Percentiles rank a stretch among this genome's conserved stretches.
Evolutionary conservation across 2,797 vertebrate species (phyloP).

Genomic region (Anguilla marmorata): DNA sequence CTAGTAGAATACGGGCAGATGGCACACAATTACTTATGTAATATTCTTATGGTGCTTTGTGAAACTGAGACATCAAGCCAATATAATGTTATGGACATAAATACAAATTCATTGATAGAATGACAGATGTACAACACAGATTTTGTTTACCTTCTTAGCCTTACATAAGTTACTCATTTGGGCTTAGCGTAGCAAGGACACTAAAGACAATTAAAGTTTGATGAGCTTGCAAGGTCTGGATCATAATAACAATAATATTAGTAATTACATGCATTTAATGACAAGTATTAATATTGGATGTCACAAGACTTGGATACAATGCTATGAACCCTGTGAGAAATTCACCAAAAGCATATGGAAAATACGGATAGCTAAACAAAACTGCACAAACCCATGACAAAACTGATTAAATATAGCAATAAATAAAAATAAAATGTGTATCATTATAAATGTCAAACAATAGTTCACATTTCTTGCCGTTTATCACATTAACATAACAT

Average conservation of each 20-base stretch:
- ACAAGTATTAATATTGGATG: too few species aligned
- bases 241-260: too few species aligned
- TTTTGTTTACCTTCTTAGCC: neutral
- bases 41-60: neutral
- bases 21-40: neutral
- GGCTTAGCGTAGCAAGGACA: too few species aligned
- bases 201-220: too few species aligned
- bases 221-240: too few species aligned
- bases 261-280: too few species aligned
- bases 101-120: neutral
- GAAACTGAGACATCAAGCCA: neutral
- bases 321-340: too few species aligned
- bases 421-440: neutral
- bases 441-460: too few species aligned
- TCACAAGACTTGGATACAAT: too few species aligned
- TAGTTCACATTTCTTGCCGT: too few species aligned
- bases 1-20: neutral
- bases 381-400: neutral
- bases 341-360: neutral
- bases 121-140: neutral
- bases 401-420: neutral
- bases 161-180: neutral
- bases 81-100: neutral
- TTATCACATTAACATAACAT: neutral
- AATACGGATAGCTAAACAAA: neutral